Base-by-base conservation (phyloP, 2,888 invertebrate genomes). In the Aquatica leii region DNA sequence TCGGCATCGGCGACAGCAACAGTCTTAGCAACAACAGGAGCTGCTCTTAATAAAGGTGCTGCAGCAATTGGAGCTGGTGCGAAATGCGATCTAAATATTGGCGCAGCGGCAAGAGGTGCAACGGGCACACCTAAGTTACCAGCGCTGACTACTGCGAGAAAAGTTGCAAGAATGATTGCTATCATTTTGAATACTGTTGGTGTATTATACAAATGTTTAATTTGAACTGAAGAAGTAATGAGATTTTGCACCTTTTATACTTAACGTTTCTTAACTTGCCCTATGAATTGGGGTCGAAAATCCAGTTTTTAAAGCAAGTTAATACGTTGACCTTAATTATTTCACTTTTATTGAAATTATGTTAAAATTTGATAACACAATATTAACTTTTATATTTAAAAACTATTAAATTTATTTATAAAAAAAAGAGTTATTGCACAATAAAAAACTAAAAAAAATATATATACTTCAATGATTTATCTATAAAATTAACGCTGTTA, bases 1-100 rank as follows among this genome's bases (percentile, higher is more conserved):
- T 82, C 78, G 1, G 80, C 74, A 20, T 82, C 74, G 1, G 77
- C 74, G 53, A 80, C 76, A 51, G 56, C 46, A n/a, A 46, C 46
- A 9, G 48, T 43, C 15, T 40, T 43, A 1, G 60, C 60, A 15
- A 60, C 24, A 12, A 46, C 35, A 12, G 59, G 46, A 8, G 59
- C 59, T n/a, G 43, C 46, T 17, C 43, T 43, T 15, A 43, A 17
- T 24, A 59, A 17, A 5, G 51, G 51, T 11, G 58, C 50, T 6
- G 58, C 58, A n/a, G 37, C 37, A 20, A 49, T 49, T 11, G 49
- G 49, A 49, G 49, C 49, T 8, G 49, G 20, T 81, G 69, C 21
- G 11, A 34, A 17, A 21, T 21, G 24, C 35, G 15, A n/a, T 55
- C 31, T 52, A n/a, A 49, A 20, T 3, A 49, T 18, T 51, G 68